Base-by-base conservation (phyloP, 2,797 vertebrate species). In the Alcedo atthis region DNA sequence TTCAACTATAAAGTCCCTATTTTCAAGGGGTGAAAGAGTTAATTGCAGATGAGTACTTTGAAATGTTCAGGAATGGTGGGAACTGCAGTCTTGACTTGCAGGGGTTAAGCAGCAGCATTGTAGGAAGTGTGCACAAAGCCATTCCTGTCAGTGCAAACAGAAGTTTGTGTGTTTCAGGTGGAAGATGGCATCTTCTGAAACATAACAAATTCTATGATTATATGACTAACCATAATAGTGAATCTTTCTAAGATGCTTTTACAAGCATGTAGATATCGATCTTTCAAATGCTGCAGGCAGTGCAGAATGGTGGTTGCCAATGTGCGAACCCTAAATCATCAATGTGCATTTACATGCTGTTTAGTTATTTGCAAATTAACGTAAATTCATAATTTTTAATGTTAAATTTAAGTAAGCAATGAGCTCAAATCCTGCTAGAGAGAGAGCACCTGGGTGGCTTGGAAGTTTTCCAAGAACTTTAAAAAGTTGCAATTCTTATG, bases 91-190 rank as follows among this genome's bases (percentile, higher is more conserved):
- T 46, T 73, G 58, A 20, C 19, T 30, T 30, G 57, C 26, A 20
- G 19, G 11, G 22, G 1, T 63, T 43, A 10, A 62, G 55, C 24
- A 63, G 25, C 10, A 18, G 32, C 25, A 0, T 8, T 21, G 20
- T 4, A 14, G 37, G 45, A 51, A 32, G 12, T 2, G 7, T 19
- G 13, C 21, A 5, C 8, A 1, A 26, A 53, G 24, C 43, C 9
- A 2, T 55, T 68, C 30, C 58, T 58, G 7, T 33, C 0, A 0
- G 10, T 37, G 37, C 26, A 46, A 64, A 9, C 21, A 48, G 67
- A 16, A n/a, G 6, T 17, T 32, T 26, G 16, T 22, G 25, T 43
- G 9, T 48, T 66, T 62, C 7, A 8, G 20, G 32, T 59, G 49
- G 64, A 24, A 87, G 79, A 18, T 43, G 22, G 12, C 33, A 78